Percentiles rank a stretch among this genome's conserved stretches.
Evolutionary conservation across 1,140 invertebrate species (phyloP).

Genomic region (Drosophila tropicalis): DNA sequence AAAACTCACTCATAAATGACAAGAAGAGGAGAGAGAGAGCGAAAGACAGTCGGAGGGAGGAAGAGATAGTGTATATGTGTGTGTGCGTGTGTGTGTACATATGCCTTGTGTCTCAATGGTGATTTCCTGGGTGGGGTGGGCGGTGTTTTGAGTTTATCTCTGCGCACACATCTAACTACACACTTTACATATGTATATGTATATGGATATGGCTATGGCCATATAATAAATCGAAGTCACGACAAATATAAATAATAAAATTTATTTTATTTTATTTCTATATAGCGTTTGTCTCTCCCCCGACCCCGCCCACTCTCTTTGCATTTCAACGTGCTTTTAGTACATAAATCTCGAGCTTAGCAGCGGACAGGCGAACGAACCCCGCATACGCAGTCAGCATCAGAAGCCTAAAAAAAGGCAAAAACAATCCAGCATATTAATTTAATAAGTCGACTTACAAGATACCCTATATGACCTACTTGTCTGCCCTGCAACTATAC

Average conservation of each 20-base stretch:
- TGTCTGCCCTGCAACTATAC: too few species aligned
- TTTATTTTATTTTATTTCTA: constrained; percentile 76
- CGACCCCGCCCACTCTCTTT: constrained; percentile 28
- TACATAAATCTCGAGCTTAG: constrained; percentile 78
- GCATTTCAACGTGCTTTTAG: constrained; percentile 75
- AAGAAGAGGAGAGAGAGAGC: background rate
- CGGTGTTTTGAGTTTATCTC: constrained; percentile 26
- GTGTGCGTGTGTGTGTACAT: constrained; percentile 15
- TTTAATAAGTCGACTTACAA: background rate
- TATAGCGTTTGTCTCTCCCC: constrained; percentile 31
- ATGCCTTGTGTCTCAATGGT: constrained; percentile 36
- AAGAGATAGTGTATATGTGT: too few species aligned
- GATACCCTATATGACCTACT: background rate
- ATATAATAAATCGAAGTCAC: constrained; percentile 77
- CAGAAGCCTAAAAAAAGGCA: constrained; percentile 20
- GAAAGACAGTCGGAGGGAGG: too few species aligned
- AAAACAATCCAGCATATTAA: background rate
- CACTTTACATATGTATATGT: constrained; percentile 16
- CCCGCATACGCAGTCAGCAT: background rate
- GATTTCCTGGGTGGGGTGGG: background rate
- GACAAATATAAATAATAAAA: constrained; percentile 81
- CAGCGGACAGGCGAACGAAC: constrained; percentile 50
- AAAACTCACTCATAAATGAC: constrained; percentile 31
- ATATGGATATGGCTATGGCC: constrained; percentile 29
- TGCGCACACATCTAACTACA: constrained; percentile 38